Conservation (phyloP, 2,888 invertebrate genomes). For the Sycophila texana region DNA sequence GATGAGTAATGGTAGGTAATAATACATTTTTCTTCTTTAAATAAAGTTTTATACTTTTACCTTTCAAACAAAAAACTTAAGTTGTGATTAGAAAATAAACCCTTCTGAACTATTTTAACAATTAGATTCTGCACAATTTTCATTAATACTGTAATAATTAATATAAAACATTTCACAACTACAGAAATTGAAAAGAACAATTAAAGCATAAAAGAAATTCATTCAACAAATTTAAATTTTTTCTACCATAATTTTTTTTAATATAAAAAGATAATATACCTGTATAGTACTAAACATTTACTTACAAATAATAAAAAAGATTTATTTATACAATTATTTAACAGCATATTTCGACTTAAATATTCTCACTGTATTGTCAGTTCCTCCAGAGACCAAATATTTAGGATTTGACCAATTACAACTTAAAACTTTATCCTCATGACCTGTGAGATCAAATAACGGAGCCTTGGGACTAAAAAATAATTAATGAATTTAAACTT, state of each 20-base stretch:
- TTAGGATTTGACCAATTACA: slow-evolving; percentile 95
- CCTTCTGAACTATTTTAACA: too few relatives aligned
- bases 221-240: too few relatives aligned
- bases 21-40: too few relatives aligned
- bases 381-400: slow-evolving; percentile 92
- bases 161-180: too few relatives aligned
- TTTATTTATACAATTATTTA: slow-evolving; percentile 54
- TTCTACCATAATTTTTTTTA: slow-evolving; percentile 28
- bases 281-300: slow-evolving; percentile 24
- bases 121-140: too few relatives aligned
- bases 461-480: slow-evolving; percentile 89
- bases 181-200: too few relatives aligned
- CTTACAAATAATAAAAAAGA: slow-evolving; percentile 46
- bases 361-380: slow-evolving; percentile 94
- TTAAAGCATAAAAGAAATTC: too few relatives aligned
- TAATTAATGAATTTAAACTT: slow-evolving; percentile 35
- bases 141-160: too few relatives aligned
- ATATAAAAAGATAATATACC: slow-evolving; percentile 56
- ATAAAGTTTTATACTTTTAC: too few relatives aligned
- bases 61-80: too few relatives aligned
- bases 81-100: too few relatives aligned
- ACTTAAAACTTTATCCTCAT: slow-evolving; percentile 94
- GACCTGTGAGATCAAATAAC: slow-evolving; percentile 93
- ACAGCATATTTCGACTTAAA: slow-evolving; percentile 82
- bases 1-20: too few relatives aligned